Conservation (phyloP, 2,797 vertebrate species). For the Esox masquinongy region DNA sequence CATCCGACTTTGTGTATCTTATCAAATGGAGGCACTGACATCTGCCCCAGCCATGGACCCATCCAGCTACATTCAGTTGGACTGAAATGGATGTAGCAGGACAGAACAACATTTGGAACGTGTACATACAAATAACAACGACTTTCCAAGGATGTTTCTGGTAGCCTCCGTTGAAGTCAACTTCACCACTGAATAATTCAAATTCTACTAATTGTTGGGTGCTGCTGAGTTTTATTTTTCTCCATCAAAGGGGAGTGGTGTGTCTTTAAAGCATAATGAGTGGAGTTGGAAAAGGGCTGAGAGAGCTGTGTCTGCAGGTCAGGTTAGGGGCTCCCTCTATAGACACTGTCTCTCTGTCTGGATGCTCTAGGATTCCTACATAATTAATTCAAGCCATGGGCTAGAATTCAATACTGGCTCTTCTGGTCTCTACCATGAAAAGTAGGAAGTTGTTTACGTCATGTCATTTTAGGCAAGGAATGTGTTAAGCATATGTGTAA, state of each 20-base stretch:
- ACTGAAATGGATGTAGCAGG: background rate
- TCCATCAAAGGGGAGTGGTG: slow-evolving; percentile 19
- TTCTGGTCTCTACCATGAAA: slow-evolving; percentile 10
- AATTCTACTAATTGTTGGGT: slow-evolving; percentile 39
- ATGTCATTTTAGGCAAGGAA: slow-evolving; percentile 21
- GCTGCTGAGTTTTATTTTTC: slow-evolving; percentile 35
- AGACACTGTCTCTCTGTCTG: background rate
- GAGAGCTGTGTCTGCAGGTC: slow-evolving; percentile 6
- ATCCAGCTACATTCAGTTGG: background rate
- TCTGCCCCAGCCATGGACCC: background rate
- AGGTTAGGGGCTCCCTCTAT: slow-evolving; percentile 3
- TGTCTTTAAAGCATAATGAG: background rate
- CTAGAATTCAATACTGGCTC: slow-evolving; percentile 10
- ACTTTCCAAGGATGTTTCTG: slow-evolving; percentile 13
- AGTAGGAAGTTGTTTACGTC: slow-evolving; percentile 21
- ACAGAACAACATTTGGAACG: background rate
- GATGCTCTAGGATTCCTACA: slow-evolving; percentile 11
- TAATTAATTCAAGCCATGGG: slow-evolving; percentile 26
- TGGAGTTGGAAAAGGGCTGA: background rate
- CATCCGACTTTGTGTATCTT: background rate
- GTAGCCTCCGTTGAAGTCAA: slow-evolving; percentile 31
- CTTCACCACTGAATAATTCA: slow-evolving; percentile 41
- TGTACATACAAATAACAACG: slow-evolving; percentile 1
- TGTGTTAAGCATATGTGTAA: slow-evolving; percentile 1
- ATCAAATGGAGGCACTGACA: background rate